A percentile compares a stretch with the other conserved stretches of the same genome.
phyloP scores from a whole-genome alignment of 2,113 vertebrate species.

The Periophthalmodon schlosseri region DNA sequence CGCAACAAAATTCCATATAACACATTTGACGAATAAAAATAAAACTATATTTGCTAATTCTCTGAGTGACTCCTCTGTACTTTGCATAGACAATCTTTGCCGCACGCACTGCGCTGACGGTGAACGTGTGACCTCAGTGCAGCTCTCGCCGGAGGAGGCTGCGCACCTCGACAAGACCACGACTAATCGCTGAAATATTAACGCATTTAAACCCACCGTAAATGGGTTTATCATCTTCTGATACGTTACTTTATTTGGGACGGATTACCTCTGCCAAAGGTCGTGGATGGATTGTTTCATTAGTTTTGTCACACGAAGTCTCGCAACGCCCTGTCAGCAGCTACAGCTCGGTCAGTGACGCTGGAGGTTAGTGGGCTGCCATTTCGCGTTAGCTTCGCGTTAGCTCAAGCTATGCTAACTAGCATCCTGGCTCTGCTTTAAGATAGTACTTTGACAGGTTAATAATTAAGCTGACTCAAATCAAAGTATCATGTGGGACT shows the following conservation, averaged over 20 bases:
- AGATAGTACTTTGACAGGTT: not conserved
- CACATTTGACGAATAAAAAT: not conserved
- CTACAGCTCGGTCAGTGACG: slow-evolving; percentile 59
- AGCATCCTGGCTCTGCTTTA: slow-evolving; percentile 4
- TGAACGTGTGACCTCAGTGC: slow-evolving; percentile 40
- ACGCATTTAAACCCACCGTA: slow-evolving; percentile 27
- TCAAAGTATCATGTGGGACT: not conserved
- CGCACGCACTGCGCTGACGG: slow-evolving; percentile 27
- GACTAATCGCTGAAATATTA: not conserved
- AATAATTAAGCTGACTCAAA: not conserved
- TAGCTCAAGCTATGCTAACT: slow-evolving; percentile 18
- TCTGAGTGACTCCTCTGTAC: not conserved
- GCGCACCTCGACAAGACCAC: not conserved
- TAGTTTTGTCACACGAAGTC: slow-evolving; percentile 41
- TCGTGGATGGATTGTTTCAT: slow-evolving; percentile 70
- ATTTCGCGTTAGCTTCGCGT: slow-evolving; percentile 44
- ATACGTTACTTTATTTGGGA: slow-evolving; percentile 12
- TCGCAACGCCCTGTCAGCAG: slow-evolving; percentile 49
- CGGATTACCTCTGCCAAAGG: slow-evolving; percentile 10
- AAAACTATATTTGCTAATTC: not conserved
- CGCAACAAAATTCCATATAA: not conserved
- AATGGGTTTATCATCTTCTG: slow-evolving; percentile 61
- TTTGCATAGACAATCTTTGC: slow-evolving; percentile 27
- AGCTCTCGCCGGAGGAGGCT: slow-evolving; percentile 31
- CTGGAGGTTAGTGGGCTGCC: slow-evolving; percentile 63